Evolutionary conservation across 92 coral and sea anemone genomes (phyloP), one percentile per base, ranked within the genome.

Genomic region (Umimayanthus chanpuru): DNA sequence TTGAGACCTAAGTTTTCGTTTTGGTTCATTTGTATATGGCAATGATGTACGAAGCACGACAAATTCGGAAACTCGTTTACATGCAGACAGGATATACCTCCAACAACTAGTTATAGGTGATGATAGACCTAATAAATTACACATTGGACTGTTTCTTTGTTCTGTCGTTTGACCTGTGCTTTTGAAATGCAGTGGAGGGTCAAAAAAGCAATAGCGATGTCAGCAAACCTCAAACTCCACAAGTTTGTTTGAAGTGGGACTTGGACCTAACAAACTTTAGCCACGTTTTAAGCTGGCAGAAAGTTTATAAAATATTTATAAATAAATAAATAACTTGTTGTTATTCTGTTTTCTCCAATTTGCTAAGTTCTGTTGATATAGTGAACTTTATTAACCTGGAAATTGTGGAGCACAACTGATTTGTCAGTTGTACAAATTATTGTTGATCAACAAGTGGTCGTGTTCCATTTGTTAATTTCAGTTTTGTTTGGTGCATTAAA

Each of bases 81-180:
- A 9, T 6, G 9, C n/a, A 29, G 41, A 11, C 29, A 16, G 20
- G 23, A 12, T 29, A 29, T 75, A n/a, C 23, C 53, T 75, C 79
- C 26, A 21, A 5, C 26, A 5, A 61, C 36, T 32, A 20, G 26
- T 21, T 1, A 61, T 23, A 61, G 68, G n/a, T n/a, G n/a, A 61
- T 61, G 2, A 61, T 61, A 23, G 26, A 1, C 6, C 25, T 43
- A 75, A 38, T 39, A 36, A 32, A 75, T 75, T 75, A 43, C 20
- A 43, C 79, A 20, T 39, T 75, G 79, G 79, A 75, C 79, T 75
- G 53, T 75, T 75, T 75, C 29, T 39, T 75, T 75, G 79, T 21
- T 73, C 77, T 75, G 50, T 20, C n/a, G 79, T 75, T 43, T 75
- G 79, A 36, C 79, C 49, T 12, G 79, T 18, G 79, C 44, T 75